phyloP scores from a whole-genome alignment of 2,113 vertebrate species.

The Nannospalax galili region DNA sequence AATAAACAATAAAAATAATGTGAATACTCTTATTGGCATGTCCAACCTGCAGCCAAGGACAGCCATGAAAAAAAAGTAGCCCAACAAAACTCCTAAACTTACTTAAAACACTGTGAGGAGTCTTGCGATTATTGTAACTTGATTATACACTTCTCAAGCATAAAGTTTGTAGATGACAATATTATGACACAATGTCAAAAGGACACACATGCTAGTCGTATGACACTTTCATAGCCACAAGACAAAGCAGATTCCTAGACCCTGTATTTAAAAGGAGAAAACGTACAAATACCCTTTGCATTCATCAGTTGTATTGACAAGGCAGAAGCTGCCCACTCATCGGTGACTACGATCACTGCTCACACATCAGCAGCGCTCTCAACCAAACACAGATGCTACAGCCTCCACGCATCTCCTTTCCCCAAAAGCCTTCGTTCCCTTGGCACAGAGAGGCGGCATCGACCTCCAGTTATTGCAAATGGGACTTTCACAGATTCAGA shows the following conservation, averaged over 20 bases:
- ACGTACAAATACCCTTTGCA: not conserved
- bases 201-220: not conserved
- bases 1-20: not conserved
- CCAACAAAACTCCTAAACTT: not conserved
- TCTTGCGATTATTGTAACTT: no score
- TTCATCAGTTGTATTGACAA: not conserved
- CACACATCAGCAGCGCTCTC: no score
- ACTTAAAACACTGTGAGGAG: not conserved
- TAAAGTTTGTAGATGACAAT: no score
- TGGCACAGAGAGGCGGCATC: not conserved
- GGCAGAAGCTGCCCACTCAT: not conserved
- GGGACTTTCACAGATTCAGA: not conserved
- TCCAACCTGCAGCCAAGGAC: not conserved
- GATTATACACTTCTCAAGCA: no score
- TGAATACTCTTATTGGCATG: not conserved
- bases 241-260: not conserved
- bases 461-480: not conserved
- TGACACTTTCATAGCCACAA: not conserved
- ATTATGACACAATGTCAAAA: no score
- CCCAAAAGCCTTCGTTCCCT: not conserved
- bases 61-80: not conserved
- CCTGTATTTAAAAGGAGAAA: not conserved
- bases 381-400: fast-evolving
- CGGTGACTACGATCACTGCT: no score
- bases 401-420: not conserved